Percentiles rank a stretch among this genome's conserved stretches.
Conservation (phyloP, 1,140 invertebrate genomes). For the Danaus melanippus region DNA sequence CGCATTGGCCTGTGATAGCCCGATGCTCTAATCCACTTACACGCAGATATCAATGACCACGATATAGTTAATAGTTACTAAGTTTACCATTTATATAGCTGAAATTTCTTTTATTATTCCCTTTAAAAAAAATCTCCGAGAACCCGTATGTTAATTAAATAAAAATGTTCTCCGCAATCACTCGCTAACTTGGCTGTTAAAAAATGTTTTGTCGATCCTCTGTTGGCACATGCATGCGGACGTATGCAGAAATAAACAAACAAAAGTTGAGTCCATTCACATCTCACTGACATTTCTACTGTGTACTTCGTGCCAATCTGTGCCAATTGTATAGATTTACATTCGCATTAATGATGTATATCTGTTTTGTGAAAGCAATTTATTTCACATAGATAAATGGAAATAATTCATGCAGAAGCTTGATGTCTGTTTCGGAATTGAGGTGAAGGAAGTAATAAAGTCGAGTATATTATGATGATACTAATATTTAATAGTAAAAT, state of each 20-base stretch:
- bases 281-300: conserved; percentile 59
- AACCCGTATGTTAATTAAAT: conserved; percentile 13
- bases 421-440: conserved; percentile 12
- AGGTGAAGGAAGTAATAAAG: conserved; percentile 14
- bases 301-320: conserved; percentile 47
- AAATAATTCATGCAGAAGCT: conserved; percentile 19
- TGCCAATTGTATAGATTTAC: conserved; percentile 39
- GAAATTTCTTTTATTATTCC: conserved; percentile 36
- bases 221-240: conserved; percentile 60
- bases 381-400: conserved; percentile 12
- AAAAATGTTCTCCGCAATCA: conserved; percentile 1
- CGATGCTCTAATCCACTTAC: conserved; percentile 45
- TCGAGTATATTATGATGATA: conserved; percentile 2
- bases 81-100: conserved; percentile 22
- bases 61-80: conserved; percentile 23
- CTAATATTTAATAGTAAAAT: too few species aligned
- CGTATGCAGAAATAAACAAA: conserved; percentile 57
- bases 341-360: conserved; percentile 21
- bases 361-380: conserved; percentile 18
- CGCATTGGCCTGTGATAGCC: conserved; percentile 44
- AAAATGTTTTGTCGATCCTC: conserved; percentile 30
- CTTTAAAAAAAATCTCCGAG: conserved; percentile 16
- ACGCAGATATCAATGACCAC: conserved; percentile 25
- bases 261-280: conserved; percentile 62
- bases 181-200: conserved; percentile 40